Conservation (phyloP, 92 coral and sea anemone genomes). For the Hydrozoanthus gracilis region DNA sequence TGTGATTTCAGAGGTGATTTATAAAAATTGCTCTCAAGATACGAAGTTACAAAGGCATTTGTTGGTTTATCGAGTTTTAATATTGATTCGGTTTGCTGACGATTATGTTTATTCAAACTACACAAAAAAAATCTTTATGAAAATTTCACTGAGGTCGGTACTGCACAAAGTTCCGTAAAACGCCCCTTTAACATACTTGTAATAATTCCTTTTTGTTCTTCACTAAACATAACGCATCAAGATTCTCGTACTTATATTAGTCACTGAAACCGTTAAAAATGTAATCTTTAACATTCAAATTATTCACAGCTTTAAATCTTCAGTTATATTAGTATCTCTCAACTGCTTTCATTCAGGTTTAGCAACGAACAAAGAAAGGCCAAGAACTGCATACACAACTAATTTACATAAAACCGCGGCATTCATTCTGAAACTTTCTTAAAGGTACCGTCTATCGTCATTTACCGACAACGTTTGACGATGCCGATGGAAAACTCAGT, state of each 20-base stretch:
- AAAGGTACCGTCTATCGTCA: slow-evolving; percentile 25
- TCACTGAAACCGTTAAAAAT: background rate
- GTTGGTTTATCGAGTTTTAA: slow-evolving; percentile 18
- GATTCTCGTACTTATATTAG: too few species aligned
- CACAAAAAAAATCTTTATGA: slow-evolving; percentile 24
- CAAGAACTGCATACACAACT: background rate
- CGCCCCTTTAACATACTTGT: background rate
- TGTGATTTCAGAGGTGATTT: slow-evolving; percentile 28
- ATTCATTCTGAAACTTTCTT: background rate
- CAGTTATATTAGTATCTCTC: slow-evolving; percentile 1
- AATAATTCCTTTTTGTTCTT: too few species aligned
- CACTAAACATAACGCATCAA: too few species aligned
- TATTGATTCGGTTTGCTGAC: background rate
- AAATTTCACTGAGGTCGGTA: background rate
- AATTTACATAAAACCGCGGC: slow-evolving; percentile 14
- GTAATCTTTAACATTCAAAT: slow-evolving; percentile 17
- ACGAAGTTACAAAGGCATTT: slow-evolving; percentile 17
- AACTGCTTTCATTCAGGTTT: background rate
- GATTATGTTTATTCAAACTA: slow-evolving; percentile 25
- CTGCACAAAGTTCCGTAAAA: background rate
- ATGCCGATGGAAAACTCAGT: too few species aligned
- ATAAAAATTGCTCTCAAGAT: background rate
- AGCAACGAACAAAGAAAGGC: slow-evolving; percentile 29
- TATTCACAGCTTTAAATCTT: slow-evolving; percentile 1
- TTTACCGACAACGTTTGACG: too few species aligned